Percentiles rank a stretch among this genome's conserved stretches.
These are phyloP conservation scores for Choristoneura rosaceana DNA, from an alignment of 2,888 invertebrate species.

Conservation along the genomic window DNA sequence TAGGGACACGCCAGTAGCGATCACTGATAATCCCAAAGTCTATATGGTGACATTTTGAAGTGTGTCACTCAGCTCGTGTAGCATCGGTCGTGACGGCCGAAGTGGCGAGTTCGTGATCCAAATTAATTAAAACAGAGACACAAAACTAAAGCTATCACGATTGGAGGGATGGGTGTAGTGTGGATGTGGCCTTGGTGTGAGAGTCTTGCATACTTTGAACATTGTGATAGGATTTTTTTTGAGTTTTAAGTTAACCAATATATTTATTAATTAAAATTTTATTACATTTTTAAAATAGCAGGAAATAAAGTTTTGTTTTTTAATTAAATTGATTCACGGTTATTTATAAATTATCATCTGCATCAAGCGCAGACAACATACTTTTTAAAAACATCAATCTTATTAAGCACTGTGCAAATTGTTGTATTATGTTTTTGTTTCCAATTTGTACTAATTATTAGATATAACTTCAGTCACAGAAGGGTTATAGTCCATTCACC, in stretches of 20 bases:
- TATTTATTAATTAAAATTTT: no score
- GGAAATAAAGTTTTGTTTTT: no score
- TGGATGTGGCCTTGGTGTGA: constrained; percentile 61
- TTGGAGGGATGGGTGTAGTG: constrained; percentile 64
- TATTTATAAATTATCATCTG: no score
- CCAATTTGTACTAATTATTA: no score
- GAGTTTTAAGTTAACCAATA: no score
- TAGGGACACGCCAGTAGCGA: constrained; percentile 60
- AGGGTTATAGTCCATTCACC: constrained; percentile 21
- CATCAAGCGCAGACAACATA: no score
- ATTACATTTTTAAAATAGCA: no score
- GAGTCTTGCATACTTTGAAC: neutral
- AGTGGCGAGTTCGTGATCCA: constrained; percentile 85
- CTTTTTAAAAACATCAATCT: no score
- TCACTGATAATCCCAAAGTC: constrained; percentile 70
- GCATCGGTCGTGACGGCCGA: constrained; percentile 80
- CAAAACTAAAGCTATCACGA: constrained; percentile 83
- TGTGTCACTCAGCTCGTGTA: constrained; percentile 78
- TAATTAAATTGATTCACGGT: no score
- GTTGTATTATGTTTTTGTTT: no score
- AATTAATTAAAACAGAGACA: constrained; percentile 85
- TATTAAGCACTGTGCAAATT: no score
- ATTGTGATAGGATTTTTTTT: neutral
- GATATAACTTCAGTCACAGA: no score
- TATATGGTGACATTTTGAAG: constrained; percentile 84